Conservation (phyloP, 2,113 vertebrate genomes). For the Oceanodroma tethys region DNA sequence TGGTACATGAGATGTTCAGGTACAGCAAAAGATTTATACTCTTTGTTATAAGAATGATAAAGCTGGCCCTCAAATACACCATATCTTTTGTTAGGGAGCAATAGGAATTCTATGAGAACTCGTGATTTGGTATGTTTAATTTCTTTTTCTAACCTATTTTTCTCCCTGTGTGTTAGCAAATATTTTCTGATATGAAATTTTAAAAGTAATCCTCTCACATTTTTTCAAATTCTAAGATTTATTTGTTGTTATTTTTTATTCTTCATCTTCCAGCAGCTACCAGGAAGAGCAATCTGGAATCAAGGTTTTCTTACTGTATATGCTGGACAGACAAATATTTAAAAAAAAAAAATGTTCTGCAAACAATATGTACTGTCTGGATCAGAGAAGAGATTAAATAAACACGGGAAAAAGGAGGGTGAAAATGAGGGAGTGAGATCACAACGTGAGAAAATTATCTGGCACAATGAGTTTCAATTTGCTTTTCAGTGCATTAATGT, state of each 20-base stretch:
- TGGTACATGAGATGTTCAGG: not conserved
- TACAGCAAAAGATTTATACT: not conserved
- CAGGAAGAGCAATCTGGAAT: not conserved
- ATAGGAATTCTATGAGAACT: not conserved
- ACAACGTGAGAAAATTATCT: constrained; percentile 6
- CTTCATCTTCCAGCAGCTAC: not conserved
- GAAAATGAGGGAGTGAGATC: not conserved
- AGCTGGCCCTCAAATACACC: not conserved
- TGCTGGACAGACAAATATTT: not conserved
- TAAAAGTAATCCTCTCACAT: not conserved
- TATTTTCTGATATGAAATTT: not conserved
- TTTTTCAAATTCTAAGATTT: not conserved
- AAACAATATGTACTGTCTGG: not conserved
- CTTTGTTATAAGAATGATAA: not conserved
- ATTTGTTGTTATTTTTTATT: not conserved
- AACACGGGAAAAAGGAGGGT: not conserved
- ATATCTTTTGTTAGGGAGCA: not conserved
- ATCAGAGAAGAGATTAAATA: not conserved
- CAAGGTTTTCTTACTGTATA: not conserved
- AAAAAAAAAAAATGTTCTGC: not conserved
- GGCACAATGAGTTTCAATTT: constrained; percentile 2
- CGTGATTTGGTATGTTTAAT: not conserved
- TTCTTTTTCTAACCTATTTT: not conserved
- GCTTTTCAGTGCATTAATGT: not conserved
- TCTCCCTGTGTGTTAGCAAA: not conserved